These are phyloP conservation scores for Tolypeutes matacus DNA, from an alignment of 2,797 vertebrate species.

Conservation along the genomic window DNA sequence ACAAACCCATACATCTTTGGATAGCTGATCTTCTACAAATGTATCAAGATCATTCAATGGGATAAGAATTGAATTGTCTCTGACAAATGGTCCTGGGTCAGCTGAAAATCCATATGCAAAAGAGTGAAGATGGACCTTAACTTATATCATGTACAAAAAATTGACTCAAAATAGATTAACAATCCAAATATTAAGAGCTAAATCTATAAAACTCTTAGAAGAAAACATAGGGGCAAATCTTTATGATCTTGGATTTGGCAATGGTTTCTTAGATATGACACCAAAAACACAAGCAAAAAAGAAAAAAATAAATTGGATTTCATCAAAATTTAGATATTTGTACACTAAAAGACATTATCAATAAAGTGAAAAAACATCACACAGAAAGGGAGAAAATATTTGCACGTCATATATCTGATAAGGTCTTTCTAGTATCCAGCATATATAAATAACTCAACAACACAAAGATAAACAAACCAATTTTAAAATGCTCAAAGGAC, in stretches of 20 bases:
- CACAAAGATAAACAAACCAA: background rate
- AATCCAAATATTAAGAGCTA: background rate
- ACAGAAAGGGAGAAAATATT: background rate
- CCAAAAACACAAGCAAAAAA: background rate
- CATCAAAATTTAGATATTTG: background rate
- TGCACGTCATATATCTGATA: background rate
- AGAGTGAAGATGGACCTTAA: background rate
- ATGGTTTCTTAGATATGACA: background rate
- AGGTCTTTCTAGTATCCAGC: background rate
- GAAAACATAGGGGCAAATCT: background rate
- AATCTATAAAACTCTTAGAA: background rate
- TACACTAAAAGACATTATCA: background rate
- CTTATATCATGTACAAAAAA: background rate
- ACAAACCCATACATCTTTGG: background rate
- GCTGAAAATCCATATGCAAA: background rate
- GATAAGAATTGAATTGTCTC: background rate
- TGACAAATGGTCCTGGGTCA: background rate
- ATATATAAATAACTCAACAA: background rate
- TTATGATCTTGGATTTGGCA: background rate
- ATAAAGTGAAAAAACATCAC: background rate
- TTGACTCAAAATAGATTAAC: background rate
- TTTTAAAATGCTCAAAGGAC: background rate
- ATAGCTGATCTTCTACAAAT: background rate
- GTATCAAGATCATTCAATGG: background rate
- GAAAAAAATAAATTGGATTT: background rate